Percentiles rank a stretch among this genome's conserved stretches.
Conservation (phyloP, 2,888 invertebrate species). For the Ligdia adustata region DNA sequence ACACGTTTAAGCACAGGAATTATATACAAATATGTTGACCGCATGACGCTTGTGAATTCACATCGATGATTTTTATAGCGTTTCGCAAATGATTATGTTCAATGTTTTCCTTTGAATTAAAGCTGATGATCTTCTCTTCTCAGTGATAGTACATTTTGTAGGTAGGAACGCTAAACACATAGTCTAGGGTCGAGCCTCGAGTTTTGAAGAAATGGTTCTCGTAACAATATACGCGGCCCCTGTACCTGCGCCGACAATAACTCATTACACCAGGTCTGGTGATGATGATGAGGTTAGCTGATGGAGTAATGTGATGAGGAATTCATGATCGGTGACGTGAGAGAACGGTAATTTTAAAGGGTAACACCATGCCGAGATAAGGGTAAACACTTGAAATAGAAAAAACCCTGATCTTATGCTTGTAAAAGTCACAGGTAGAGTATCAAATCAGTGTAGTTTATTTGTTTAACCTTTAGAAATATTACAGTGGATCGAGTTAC, state of each 20-base stretch:
- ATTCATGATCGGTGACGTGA: constrained; percentile 9
- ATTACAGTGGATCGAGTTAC: constrained; percentile 52
- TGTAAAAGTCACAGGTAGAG: too few relatives aligned
- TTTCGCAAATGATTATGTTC: constrained; percentile 16
- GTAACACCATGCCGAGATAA: constrained; percentile 17
- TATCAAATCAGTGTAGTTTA: too few relatives aligned
- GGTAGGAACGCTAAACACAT: constrained; percentile 80
- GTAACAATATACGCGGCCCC: constrained; percentile 81
- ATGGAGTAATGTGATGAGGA: constrained; percentile 23
- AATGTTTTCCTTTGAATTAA: constrained; percentile 26
- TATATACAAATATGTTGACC: constrained; percentile 54
- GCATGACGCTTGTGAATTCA: constrained; percentile 1
- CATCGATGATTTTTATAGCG: constrained; percentile 20
- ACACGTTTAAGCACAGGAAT: constrained; percentile 59
- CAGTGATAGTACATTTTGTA: constrained; percentile 82
- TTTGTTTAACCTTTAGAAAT: constrained; percentile 28
- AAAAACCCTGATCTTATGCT: too few relatives aligned
- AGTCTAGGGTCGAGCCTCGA: constrained; percentile 75
- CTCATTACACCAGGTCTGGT: constrained; percentile 40
- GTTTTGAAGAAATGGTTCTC: constrained; percentile 83
- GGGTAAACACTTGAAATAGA: background rate
- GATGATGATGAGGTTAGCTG: constrained; percentile 45
- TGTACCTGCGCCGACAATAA: constrained; percentile 81
- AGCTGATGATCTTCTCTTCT: constrained; percentile 50
- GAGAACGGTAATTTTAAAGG: constrained; percentile 1